phyloP scores from a whole-genome alignment of 2,113 vertebrate genomes.

The Nettapus auritus region DNA sequence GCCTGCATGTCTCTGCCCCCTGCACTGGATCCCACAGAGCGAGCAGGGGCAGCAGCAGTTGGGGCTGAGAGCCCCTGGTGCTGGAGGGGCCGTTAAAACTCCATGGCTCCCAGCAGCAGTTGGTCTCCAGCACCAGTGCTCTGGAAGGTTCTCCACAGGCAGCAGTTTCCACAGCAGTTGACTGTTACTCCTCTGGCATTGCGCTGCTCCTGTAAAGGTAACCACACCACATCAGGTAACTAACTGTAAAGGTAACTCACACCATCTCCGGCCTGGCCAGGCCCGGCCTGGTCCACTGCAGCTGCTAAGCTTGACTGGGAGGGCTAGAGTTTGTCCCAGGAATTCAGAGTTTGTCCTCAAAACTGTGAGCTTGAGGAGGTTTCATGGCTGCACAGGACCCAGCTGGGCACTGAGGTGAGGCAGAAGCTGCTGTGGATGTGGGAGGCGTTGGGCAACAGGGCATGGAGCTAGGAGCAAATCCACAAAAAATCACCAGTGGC shows the following conservation, averaged over 20 bases:
- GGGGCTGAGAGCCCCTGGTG: neutral
- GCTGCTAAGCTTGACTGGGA: neutral
- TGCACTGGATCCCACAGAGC: neutral
- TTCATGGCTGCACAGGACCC: accelerated
- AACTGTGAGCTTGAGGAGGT: neutral
- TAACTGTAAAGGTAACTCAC: too few relatives aligned
- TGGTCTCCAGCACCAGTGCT: accelerated
- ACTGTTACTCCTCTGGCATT: neutral
- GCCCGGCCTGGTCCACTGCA: neutral
- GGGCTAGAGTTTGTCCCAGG: neutral
- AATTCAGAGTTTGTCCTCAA: neutral
- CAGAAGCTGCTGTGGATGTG: neutral
- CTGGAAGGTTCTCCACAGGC: neutral
- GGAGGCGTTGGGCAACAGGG: neutral
- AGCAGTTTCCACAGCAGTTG: neutral
- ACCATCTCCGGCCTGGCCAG: neutral
- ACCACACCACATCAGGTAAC: too few relatives aligned
- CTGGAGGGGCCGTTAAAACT: neutral
- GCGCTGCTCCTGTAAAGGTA: accelerated
- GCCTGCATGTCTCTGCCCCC: neutral
- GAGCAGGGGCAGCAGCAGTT: accelerated
- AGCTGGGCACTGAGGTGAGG: accelerated
- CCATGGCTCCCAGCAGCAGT: accelerated
- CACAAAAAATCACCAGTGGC: neutral
- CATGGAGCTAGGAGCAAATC: neutral